Percentiles rank a stretch among this genome's conserved stretches.
These are phyloP conservation scores for Sinella curviseta DNA, from an alignment of 1,140 invertebrate genomes.

Conservation along the genomic window DNA sequence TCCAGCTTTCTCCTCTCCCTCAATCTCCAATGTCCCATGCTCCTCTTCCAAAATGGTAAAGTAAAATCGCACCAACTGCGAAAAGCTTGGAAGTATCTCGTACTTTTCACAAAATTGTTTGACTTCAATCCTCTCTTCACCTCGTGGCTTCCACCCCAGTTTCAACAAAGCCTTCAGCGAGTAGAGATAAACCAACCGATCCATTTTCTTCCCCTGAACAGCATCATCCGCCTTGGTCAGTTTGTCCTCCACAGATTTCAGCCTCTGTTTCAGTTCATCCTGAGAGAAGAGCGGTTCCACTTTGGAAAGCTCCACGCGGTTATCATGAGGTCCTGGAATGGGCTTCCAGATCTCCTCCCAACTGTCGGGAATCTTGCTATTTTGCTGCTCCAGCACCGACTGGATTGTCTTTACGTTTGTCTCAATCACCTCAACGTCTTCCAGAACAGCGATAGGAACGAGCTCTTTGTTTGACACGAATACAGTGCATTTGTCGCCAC, in stretches of 20 bases:
- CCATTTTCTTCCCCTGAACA: background rate
- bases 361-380: background rate
- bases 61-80: background rate
- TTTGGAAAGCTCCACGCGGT: background rate
- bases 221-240: background rate
- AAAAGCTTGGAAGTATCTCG: background rate
- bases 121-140: background rate
- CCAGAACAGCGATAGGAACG: background rate
- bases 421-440: background rate
- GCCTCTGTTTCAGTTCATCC: background rate
- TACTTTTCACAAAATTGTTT: background rate
- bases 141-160: background rate
- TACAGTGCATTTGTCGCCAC: background rate
- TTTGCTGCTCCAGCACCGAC: background rate
- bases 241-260: background rate
- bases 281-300: background rate
- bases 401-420: constrained; percentile 12
- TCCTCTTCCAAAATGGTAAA: background rate
- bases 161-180: background rate
- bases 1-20: background rate
- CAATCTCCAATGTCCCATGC: background rate
- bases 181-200: background rate
- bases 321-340: background rate
- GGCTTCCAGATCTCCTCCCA: constrained; percentile 21
- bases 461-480: background rate